Conservation (phyloP, 2,113 vertebrate species). For the Mionectes macconnelli region DNA sequence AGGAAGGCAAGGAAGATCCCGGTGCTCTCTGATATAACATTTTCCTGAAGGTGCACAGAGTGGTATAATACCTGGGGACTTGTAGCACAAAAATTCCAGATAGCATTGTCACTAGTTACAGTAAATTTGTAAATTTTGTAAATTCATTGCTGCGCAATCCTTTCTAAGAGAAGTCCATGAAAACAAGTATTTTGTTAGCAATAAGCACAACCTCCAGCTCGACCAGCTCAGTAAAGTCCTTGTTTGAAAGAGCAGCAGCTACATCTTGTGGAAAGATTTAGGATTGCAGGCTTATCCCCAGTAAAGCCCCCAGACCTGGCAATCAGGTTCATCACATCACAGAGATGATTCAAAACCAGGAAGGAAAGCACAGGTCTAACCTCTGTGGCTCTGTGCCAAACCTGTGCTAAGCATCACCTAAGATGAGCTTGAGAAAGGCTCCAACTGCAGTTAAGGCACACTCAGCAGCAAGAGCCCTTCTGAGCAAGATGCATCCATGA, state of each 20-base stretch:
- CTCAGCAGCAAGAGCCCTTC: background rate
- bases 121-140: too few species aligned
- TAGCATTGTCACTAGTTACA: background rate
- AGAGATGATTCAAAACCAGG: fast-evolving
- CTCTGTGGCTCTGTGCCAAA: background rate
- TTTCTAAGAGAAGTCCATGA: background rate
- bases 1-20: background rate
- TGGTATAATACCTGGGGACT: fast-evolving
- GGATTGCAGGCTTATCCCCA: background rate
- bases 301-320: background rate
- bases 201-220: background rate
- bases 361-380: background rate
- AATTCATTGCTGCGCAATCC: background rate
- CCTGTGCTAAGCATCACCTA: background rate
- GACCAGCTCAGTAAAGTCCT: fast-evolving
- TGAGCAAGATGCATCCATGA: fast-evolving
- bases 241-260: background rate
- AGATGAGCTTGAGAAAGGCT: background rate
- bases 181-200: background rate
- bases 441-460: background rate
- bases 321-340: too few species aligned
- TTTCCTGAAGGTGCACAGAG: background rate
- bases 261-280: constrained; percentile 7
- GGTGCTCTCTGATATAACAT: background rate
- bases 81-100: background rate